phyloP scores from a whole-genome alignment of 1,140 invertebrate genomes.

The Drosophila rufa region DNA sequence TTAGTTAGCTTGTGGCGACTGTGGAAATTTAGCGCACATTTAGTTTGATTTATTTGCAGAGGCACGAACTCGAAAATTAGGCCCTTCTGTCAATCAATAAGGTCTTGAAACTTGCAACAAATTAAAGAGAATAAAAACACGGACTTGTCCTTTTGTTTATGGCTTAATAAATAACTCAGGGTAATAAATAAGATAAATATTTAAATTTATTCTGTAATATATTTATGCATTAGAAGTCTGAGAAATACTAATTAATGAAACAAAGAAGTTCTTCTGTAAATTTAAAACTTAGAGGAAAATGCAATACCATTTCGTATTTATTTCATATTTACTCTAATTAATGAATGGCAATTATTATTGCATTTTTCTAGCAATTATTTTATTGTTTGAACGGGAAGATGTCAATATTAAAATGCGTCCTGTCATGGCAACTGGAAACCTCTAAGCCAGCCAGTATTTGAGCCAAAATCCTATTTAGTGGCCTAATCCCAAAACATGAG shows the following conservation, averaged over 20 bases:
- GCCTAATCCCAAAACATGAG: conserved; percentile 23
- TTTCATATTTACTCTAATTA: background rate
- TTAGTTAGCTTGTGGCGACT: conserved; percentile 6
- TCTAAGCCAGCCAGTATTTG: conserved; percentile 9
- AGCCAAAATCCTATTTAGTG: conserved; percentile 20
- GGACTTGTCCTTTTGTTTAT: too few species aligned
- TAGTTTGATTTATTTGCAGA: conserved; percentile 63
- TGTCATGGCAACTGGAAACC: background rate
- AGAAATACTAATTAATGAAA: background rate
- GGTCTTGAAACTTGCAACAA: background rate
- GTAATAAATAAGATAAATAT: background rate
- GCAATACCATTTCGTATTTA: too few species aligned
- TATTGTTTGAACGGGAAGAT: background rate
- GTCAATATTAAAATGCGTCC: conserved; percentile 12
- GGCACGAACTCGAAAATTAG: conserved; percentile 7
- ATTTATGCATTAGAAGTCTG: background rate
- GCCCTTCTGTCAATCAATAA: conserved; percentile 10
- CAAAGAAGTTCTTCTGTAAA: too few species aligned
- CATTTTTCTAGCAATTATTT: background rate
- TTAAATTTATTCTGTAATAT: background rate
- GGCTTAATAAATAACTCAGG: too few species aligned
- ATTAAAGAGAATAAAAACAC: too few species aligned
- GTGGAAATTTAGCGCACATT: conserved; percentile 57
- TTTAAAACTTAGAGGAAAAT: background rate
- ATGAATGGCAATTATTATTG: background rate